Evolutionary conservation across 2,113 vertebrate genomes (phyloP).

Genomic region (Apistogramma diplotaenia): DNA sequence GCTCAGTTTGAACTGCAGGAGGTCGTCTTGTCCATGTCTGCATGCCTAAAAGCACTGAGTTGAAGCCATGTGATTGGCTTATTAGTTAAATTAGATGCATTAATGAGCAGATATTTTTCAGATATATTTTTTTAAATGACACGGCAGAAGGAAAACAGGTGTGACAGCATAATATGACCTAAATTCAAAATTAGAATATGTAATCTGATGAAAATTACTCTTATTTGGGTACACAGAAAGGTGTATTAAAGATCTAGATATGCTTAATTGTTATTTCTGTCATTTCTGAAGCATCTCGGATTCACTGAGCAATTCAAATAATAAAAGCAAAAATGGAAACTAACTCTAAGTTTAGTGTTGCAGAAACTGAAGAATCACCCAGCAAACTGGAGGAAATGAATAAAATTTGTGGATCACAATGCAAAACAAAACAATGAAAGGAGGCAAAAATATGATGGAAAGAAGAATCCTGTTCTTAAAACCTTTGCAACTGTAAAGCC

Average conservation of each 20-base stretch:
- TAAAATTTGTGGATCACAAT: not conserved
- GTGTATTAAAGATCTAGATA: not conserved
- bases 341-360: not conserved
- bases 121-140: not conserved
- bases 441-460: not conserved
- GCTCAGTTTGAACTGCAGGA: not conserved
- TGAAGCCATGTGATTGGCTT: not conserved
- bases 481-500: not conserved
- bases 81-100: not conserved
- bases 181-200: not conserved
- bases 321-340: not conserved
- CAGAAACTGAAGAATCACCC: not conserved
- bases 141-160: not conserved
- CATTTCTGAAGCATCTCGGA: not conserved
- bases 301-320: not conserved
- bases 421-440: not conserved
- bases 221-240: not conserved
- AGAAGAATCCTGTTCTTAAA: slow-evolving; percentile 4
- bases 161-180: not conserved
- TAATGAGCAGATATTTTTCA: not conserved
- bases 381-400: not conserved
- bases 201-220: not conserved
- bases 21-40: not conserved
- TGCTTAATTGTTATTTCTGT: not conserved
- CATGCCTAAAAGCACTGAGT: not conserved